phyloP scores from a whole-genome alignment of 2,888 invertebrate genomes.

The Trichogramma dendrolimi region DNA sequence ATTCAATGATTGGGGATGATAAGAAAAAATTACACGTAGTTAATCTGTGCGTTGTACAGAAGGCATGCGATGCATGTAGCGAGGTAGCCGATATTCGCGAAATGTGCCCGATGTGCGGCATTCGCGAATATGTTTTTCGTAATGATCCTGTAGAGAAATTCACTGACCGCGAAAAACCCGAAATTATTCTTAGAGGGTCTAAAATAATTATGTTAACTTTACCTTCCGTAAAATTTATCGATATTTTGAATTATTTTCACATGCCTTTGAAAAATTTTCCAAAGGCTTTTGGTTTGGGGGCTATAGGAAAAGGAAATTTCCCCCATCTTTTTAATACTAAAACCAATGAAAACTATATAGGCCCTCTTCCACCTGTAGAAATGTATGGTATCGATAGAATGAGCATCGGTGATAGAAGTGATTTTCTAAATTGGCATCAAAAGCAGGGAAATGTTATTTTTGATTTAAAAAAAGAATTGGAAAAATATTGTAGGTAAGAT shows the following conservation, averaged over 20 bases:
- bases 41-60: conserved; percentile 8
- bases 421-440: not conserved
- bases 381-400: conserved; percentile 24
- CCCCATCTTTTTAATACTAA: conserved; percentile 32
- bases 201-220: conserved; percentile 27
- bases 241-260: conserved; percentile 30
- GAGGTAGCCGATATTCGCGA: conserved; percentile 1
- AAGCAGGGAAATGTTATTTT: no score
- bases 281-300: conserved; percentile 34
- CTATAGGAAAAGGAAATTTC: conserved; percentile 28
- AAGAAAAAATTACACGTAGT: not conserved
- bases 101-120: conserved; percentile 4
- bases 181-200: conserved; percentile 30
- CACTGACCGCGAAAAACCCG: conserved; percentile 18
- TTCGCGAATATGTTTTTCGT: conserved; percentile 22
- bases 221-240: conserved; percentile 30
- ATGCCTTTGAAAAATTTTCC: conserved; percentile 29
- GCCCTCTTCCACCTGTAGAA: conserved; percentile 26
- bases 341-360: conserved; percentile 29
- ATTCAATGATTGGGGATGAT: not conserved
- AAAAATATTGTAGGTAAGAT: no score
- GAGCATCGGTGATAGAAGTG: not conserved
- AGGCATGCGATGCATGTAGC: conserved; percentile 8
- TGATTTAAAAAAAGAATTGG: no score
- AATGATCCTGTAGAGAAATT: conserved; percentile 23